Base-by-base conservation (phyloP, 2,888 invertebrate species). In the Fragum sueziense region DNA sequence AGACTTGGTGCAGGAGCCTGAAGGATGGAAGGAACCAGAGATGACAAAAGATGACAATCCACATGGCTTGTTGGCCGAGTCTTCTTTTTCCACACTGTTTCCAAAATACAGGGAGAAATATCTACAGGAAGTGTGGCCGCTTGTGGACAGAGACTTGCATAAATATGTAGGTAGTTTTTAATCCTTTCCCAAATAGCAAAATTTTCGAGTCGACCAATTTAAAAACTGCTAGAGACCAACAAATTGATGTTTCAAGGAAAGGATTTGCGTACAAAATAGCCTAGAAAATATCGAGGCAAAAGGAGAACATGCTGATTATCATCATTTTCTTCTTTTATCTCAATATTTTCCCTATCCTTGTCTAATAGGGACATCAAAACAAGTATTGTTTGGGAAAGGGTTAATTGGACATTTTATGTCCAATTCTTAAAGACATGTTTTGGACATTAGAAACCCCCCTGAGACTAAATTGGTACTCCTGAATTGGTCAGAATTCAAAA, bases 91-190 rank as follows among this genome's bases (percentile, higher is more conserved):
- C 0, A 97, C 97, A 0, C 94, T 99, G 22, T 99, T 99, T 93
- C 99, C 99, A 0, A 97, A 98, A 93, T 99, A 99, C 92, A 95
- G 99, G 77, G 99, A 99, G 93, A 96, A 97, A 89, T 99, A 99
- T 93, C 94, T 99, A 11, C 96, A 96, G 90, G 97, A 98, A 94
- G 97, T 97, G 91, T 99, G 99, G 99, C 97, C 98, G 0, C 94
- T 99, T 2, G 97, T 99, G 0, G 96, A 98, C 91, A 97, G 97
- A 93, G 95, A 96, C 0, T 93, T 99, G 27, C 94, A 94, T 37
- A 97, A 97, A 88, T 95, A 97, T 92, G 93, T 93, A 85, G 87
- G 91, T 86, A 2, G n/a, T 47, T 47, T 47, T 20, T 47, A 47
- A 57, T 71, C 3, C 2, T 65, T 47, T 41, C 9, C 17, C 11